These are phyloP conservation scores for Portunus trituberculatus DNA, from an alignment of 1,140 invertebrate genomes.

Conservation along the genomic window DNA sequence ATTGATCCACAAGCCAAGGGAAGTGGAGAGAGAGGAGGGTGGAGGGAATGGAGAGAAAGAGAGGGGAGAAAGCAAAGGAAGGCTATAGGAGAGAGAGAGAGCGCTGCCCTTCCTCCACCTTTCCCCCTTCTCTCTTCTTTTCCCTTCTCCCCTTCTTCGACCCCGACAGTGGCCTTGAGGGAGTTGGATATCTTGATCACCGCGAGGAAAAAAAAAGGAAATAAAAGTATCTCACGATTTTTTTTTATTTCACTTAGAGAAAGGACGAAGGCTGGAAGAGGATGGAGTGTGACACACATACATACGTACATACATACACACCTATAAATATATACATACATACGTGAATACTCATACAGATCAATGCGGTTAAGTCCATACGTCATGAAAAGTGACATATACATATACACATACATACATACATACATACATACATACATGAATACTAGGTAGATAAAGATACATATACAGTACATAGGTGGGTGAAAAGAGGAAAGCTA, in stretches of 20 bases:
- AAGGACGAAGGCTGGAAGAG: too few relatives aligned
- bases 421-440: neutral
- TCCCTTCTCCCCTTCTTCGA: neutral
- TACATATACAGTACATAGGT: neutral
- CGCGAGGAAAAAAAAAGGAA: neutral
- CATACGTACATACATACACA: neutral
- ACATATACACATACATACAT: neutral
- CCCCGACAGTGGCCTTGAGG: neutral
- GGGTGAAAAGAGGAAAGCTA: too few relatives aligned
- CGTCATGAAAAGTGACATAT: neutral
- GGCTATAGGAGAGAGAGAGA: neutral
- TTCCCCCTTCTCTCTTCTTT: neutral
- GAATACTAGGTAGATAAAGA: neutral
- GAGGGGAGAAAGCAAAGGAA: neutral
- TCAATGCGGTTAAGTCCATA: too few relatives aligned
- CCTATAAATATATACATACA: neutral
- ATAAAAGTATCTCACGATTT: neutral
- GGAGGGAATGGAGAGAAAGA: neutral
- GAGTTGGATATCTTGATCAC: neutral
- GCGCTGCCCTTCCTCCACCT: neutral
- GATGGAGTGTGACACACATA: neutral
- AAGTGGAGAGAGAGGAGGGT: neutral
- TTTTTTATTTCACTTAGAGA: neutral
- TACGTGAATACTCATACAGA: neutral
- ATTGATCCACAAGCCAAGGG: neutral